Evolutionary conservation across 2,888 invertebrate species (phyloP).

Genomic region (Branchipolynoe longqiensis): DNA sequence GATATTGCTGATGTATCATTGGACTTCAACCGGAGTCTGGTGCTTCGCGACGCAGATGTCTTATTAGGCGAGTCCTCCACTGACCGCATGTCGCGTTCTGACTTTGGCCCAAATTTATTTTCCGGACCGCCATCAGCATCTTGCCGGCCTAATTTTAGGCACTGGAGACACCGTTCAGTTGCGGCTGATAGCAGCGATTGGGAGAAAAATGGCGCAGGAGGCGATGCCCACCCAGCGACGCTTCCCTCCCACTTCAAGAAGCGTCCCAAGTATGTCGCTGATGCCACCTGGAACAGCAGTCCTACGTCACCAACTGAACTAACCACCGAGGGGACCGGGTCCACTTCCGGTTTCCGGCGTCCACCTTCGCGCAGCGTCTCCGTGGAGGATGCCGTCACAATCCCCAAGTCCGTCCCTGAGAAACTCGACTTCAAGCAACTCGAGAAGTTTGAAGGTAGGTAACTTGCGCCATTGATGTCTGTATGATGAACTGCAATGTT

Average conservation of each 20-base stretch:
- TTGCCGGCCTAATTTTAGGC: not conserved
- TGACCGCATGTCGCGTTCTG: not conserved
- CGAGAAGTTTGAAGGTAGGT: slow-evolving; percentile 97
- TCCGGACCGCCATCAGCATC: not conserved
- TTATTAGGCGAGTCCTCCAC: slow-evolving; percentile 33
- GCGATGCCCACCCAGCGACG: not conserved
- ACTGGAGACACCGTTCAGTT: slow-evolving; percentile 23
- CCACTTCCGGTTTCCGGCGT: not conserved
- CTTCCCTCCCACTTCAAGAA: slow-evolving; percentile 48
- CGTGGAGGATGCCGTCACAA: slow-evolving; percentile 83
- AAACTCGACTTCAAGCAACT: slow-evolving; percentile 92
- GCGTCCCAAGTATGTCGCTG: slow-evolving; percentile 32
- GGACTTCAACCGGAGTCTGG: slow-evolving; percentile 19
- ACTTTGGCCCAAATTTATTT: slow-evolving; percentile 1
- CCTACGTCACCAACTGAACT: slow-evolving; percentile 49
- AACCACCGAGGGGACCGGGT: not conserved
- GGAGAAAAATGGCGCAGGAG: not conserved
- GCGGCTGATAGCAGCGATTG: not conserved
- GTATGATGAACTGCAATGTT: too few relatives aligned
- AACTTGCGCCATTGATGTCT: too few relatives aligned
- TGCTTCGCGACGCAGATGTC: slow-evolving; percentile 20
- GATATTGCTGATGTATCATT: slow-evolving; percentile 22
- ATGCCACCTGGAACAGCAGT: slow-evolving; percentile 42
- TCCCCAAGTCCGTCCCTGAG: slow-evolving; percentile 91
- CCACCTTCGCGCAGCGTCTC: slow-evolving; percentile 66